phyloP scores from a whole-genome alignment of 2,888 invertebrate species.

The Coleophora deauratella region DNA sequence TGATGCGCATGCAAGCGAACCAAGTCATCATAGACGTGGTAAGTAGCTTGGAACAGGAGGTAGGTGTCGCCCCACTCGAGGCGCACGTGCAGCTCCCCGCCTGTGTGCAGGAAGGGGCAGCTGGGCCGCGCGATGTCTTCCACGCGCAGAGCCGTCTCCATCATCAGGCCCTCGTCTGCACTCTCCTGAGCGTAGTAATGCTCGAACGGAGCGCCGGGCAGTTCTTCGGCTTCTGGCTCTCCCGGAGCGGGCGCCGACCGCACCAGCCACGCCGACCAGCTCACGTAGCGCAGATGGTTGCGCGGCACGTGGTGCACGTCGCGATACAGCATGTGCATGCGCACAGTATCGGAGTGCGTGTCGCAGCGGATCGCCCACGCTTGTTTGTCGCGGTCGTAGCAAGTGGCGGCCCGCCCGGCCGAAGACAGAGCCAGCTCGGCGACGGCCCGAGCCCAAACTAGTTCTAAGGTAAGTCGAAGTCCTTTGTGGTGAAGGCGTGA shows the following conservation, averaged over 20 bases:
- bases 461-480: slow-evolving; percentile 81
- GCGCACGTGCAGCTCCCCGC: slow-evolving; percentile 82
- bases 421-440: slow-evolving; percentile 71
- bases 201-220: slow-evolving; percentile 83
- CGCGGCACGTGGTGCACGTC: slow-evolving; percentile 85
- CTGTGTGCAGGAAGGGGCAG: slow-evolving; percentile 80
- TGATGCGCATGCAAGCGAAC: slow-evolving; percentile 86
- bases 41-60: slow-evolving; percentile 85
- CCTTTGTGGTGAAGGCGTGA: slow-evolving; percentile 76
- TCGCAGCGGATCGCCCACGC: slow-evolving; percentile 87
- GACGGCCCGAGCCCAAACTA: slow-evolving; percentile 80
- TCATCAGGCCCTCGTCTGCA: slow-evolving; percentile 85
- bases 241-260: slow-evolving; percentile 66
- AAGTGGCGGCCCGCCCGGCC: slow-evolving; percentile 74
- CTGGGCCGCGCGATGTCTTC: slow-evolving; percentile 80
- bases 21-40: slow-evolving; percentile 88
- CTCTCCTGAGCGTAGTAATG: slow-evolving; percentile 88
- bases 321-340: slow-evolving; percentile 82
- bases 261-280: slow-evolving; percentile 82
- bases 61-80: slow-evolving; percentile 89
- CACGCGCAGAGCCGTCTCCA: slow-evolving; percentile 84
- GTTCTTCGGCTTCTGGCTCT: slow-evolving; percentile 77
- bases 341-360: slow-evolving; percentile 82
- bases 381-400: slow-evolving; percentile 86
- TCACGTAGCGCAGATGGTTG: slow-evolving; percentile 81